Evolutionary conservation across 2,888 invertebrate genomes (phyloP), one percentile per base, ranked within the genome.

Genomic region (Drosophila niveifrons): DNA sequence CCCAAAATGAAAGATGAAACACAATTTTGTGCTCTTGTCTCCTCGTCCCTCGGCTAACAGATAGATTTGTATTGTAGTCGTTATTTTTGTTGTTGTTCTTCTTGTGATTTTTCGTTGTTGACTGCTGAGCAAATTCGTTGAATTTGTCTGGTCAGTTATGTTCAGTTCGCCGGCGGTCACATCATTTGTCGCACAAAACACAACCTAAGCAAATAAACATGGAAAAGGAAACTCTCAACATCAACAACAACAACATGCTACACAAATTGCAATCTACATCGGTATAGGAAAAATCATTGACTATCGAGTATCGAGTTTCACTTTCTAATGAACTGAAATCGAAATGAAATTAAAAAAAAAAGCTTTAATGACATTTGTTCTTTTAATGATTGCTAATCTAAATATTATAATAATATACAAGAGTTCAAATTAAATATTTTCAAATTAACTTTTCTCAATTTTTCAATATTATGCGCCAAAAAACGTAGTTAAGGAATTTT

Each of bases 141-240:
- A 50, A 18, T 46, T 18, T 10, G 43, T 53, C 52, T 66, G 66
- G 52, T 61, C 56, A 72, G 36, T 23, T 23, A 6, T 23, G 23
- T 10, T 52, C 15, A 11, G 56, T 53, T 10, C 34, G 43, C 29
- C 44, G 52, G 67, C 62, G 34, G 28, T 53, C 52, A 31, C 65
- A 59, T 65, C 65, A 59, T 71, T 72, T 65, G 55, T 43, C 44
- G 34, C 28, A 53, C 67, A 57, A 34, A 44, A 58, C 52, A 62
- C 61, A 72, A 51, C 72, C 72, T 73, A 73, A 73, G 39, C 63
- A 73, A 74, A 73, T 59, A 73, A 63, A 63, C 57, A 57, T 66
- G 48, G 31, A 15, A 34, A 18, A 4, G 31, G 13, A 23, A 11
- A 4, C 23, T 23, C 28, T 48, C 6, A 48, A 51, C 59, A 51